Evolutionary conservation across 2,888 invertebrate genomes (phyloP), one percentile per base, ranked within the genome.

Genomic region (Scaptomyza polygonia): DNA sequence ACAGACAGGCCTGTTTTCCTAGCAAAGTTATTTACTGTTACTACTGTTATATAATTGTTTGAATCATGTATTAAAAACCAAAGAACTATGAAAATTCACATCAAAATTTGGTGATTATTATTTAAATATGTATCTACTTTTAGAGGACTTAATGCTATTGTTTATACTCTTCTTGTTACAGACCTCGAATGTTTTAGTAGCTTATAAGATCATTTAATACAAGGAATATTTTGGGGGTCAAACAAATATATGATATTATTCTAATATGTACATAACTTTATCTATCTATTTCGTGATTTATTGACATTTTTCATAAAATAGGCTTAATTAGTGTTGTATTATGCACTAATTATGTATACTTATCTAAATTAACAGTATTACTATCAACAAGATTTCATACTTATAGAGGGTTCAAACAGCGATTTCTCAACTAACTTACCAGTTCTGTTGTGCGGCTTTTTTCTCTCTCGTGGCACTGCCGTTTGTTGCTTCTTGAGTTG

Each of bases 351-450:
- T 54, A 62, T 56, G 47, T 71, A 48, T 70, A 16, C 44, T 29
- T 29, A 39, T 9, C 9, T 56, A 52, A 56, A 53, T 49, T 36
- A 72, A 68, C 68, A 65, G 14, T 72, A 68, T 68, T n/a, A n/a
- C n/a, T n/a, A n/a, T n/a, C n/a, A n/a, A n/a, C n/a, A n/a, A n/a
- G n/a, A n/a, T n/a, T n/a, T n/a, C n/a, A n/a, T n/a, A n/a, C n/a
- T n/a, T n/a, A n/a, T n/a, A n/a, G n/a, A n/a, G n/a, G n/a, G n/a
- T n/a, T n/a, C n/a, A n/a, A n/a, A n/a, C n/a, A n/a, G n/a, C n/a
- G n/a, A n/a, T n/a, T n/a, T n/a, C n/a, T n/a, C n/a, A n/a, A n/a
- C n/a, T n/a, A n/a, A n/a, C n/a, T n/a, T n/a, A n/a, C n/a, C n/a
- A n/a, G n/a, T n/a, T n/a, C n/a, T n/a, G n/a, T n/a, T n/a, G n/a